Evolutionary conservation across 2,113 vertebrate species (phyloP).

Genomic region (Seriola quinqueradiata): DNA sequence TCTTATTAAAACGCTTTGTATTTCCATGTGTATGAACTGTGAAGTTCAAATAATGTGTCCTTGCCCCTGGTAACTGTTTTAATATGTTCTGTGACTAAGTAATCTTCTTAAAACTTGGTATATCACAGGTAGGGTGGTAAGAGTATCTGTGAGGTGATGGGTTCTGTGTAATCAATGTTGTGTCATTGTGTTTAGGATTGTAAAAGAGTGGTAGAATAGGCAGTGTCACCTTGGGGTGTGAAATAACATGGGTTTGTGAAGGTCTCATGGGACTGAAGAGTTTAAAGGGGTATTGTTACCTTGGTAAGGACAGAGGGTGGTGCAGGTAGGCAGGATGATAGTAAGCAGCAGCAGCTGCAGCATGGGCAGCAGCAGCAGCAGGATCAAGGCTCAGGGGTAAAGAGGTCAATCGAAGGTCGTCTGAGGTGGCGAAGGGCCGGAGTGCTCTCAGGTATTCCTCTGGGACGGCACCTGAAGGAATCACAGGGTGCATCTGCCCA

Average conservation of each 20-base stretch:
- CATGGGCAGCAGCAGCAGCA: conserved; percentile 84
- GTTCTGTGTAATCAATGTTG: neutral
- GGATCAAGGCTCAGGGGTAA: conserved; percentile 91
- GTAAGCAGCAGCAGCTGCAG: conserved; percentile 86
- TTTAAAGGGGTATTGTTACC: conserved; percentile 63
- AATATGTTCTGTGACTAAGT: neutral
- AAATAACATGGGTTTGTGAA: neutral
- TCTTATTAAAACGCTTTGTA: neutral
- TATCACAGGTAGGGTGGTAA: no score
- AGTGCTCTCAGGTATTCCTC: conserved; percentile 95
- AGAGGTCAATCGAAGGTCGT: conserved; percentile 92
- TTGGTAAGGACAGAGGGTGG: conserved; percentile 91
- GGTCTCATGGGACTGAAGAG: neutral
- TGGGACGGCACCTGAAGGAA: conserved; percentile 89
- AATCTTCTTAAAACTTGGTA: neutral
- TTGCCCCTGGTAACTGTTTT: neutral
- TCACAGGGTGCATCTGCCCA: conserved; percentile 92
- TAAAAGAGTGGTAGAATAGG: neutral
- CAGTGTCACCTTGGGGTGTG: neutral
- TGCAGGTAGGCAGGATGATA: conserved; percentile 94
- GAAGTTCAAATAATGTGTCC: neutral
- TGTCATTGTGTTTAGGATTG: neutral
- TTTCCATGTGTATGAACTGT: neutral
- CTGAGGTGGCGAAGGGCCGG: conserved; percentile 91
- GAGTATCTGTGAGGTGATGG: no score